Conservation (phyloP, 2,113 vertebrate species). For the Opisthocomus hoazin region DNA sequence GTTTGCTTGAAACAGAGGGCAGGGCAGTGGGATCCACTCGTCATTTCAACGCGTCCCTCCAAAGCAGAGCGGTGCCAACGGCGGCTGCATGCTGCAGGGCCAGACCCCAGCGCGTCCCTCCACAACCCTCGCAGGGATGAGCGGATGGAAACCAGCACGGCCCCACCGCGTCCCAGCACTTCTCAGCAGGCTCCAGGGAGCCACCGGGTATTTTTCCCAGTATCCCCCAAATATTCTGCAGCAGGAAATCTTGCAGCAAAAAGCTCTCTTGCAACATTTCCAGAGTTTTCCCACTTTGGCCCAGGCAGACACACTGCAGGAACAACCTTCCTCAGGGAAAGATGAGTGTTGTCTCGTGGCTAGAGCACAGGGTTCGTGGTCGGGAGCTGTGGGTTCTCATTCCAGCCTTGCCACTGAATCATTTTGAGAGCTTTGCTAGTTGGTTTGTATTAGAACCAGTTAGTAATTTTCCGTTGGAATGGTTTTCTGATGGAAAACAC, state of each 20-base stretch:
- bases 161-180: background rate
- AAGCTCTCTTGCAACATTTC: constrained; percentile 9
- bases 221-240: background rate
- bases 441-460: constrained; percentile 17
- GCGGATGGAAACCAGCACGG: background rate
- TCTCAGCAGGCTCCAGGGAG: background rate
- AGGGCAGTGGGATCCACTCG: background rate
- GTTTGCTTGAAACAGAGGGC: background rate
- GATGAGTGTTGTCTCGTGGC: constrained; percentile 60
- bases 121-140: background rate
- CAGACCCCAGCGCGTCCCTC: background rate
- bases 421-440: background rate
- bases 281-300: background rate
- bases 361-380: constrained; percentile 51
- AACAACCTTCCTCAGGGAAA: constrained; percentile 46
- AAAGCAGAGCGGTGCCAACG: background rate
- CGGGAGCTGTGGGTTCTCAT: constrained; percentile 42
- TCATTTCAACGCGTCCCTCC: background rate
- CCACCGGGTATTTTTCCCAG: background rate
- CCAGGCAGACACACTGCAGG: background rate
- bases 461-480: constrained; percentile 54
- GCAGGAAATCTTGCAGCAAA: constrained; percentile 6
- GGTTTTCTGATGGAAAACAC: constrained; percentile 39
- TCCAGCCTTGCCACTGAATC: constrained; percentile 60
- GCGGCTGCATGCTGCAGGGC: background rate